Percentiles rank a stretch among this genome's conserved stretches.
Conservation (phyloP, 2,888 invertebrate species). For the Unio pictorum region DNA sequence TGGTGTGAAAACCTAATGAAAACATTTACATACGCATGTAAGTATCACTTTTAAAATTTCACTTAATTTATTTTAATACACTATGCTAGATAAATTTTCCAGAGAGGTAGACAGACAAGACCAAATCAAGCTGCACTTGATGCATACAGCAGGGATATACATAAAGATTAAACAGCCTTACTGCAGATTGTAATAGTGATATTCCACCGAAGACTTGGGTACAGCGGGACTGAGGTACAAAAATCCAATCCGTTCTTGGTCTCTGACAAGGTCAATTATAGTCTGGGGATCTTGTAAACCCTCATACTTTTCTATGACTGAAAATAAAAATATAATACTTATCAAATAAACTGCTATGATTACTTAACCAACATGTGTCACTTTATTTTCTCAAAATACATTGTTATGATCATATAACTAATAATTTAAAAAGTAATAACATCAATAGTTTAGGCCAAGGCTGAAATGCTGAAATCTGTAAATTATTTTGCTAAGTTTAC, state of each 20-base stretch:
- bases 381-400: not conserved
- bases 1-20: no score
- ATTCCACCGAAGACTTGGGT: slow-evolving; percentile 69
- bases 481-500: no score
- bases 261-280: slow-evolving; percentile 62
- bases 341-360: not conserved
- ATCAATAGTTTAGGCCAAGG: not conserved
- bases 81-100: no score
- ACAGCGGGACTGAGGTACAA: slow-evolving; percentile 79
- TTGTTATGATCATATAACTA: not conserved
- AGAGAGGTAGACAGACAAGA: not conserved
- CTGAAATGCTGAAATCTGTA: no score
- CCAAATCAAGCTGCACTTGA: not conserved
- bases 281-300: slow-evolving; percentile 62
- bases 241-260: slow-evolving; percentile 73
- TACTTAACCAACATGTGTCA: not conserved
- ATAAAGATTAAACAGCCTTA: slow-evolving; percentile 39
- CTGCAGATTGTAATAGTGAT: slow-evolving; percentile 72
- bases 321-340: slow-evolving; percentile 16
- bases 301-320: slow-evolving; percentile 55
- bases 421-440: not conserved
- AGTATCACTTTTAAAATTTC: no score
- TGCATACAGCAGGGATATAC: not conserved
- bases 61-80: no score
- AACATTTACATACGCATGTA: no score